Evolutionary conservation across 2,113 vertebrate genomes (phyloP).

Genomic region (Motacilla alba): DNA sequence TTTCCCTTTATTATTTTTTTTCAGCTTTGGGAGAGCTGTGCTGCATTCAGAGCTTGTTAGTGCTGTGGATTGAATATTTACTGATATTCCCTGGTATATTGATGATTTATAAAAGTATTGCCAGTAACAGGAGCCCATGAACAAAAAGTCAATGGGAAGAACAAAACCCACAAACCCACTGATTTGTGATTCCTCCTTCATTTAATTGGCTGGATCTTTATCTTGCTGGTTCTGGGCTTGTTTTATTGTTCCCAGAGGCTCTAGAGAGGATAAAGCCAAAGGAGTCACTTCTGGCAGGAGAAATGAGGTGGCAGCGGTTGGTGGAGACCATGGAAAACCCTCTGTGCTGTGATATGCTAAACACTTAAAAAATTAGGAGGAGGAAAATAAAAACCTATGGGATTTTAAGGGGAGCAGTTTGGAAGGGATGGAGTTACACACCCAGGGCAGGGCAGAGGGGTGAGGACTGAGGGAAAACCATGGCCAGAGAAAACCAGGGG

Average conservation of each 20-base stretch:
- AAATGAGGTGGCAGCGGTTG: background rate
- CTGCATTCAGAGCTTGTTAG: background rate
- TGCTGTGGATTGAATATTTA: background rate
- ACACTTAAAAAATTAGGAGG: background rate
- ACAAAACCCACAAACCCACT: background rate
- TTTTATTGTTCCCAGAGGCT: background rate
- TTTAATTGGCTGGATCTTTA: background rate
- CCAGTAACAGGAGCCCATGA: background rate
- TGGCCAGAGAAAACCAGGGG: background rate
- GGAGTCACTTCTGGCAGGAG: background rate
- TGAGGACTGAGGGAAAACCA: background rate
- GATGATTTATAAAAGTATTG: background rate
- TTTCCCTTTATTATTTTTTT: background rate
- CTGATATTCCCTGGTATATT: background rate
- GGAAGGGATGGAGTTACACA: too few species aligned
- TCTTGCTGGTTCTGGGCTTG: background rate
- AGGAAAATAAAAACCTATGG: background rate
- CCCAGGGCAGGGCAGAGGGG: background rate
- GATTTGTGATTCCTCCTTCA: background rate
- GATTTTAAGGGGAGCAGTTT: background rate
- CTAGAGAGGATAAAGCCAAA: background rate
- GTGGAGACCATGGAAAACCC: background rate
- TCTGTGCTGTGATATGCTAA: background rate
- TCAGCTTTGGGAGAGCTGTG: background rate
- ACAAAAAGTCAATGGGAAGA: background rate